Evolutionary conservation across 2,797 vertebrate genomes (phyloP).

Genomic region (Siniperca obscura): DNA sequence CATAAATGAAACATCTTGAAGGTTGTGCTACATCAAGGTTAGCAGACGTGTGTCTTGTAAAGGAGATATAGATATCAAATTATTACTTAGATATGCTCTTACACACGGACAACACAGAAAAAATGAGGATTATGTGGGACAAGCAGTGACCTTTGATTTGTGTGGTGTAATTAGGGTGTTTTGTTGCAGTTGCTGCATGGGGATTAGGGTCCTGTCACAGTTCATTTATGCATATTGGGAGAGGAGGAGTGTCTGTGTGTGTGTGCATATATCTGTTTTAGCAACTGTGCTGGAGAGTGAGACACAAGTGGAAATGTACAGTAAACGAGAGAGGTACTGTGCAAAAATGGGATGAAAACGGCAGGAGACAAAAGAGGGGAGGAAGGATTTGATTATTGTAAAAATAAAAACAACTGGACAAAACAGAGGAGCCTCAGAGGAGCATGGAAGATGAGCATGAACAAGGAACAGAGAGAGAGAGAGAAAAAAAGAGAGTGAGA

Average conservation of each 20-base stretch:
- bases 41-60: background rate
- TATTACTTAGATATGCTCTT: constrained; percentile 17
- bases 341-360: constrained; percentile 16
- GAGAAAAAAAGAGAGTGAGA: constrained; percentile 20
- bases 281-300: background rate
- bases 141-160: constrained; percentile 54
- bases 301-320: background rate
- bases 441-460: constrained; percentile 11
- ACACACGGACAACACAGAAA: constrained; percentile 10
- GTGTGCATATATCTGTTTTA: constrained; percentile 4
- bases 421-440: constrained; percentile 23
- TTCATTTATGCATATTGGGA: constrained; percentile 44
- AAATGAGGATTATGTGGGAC: constrained; percentile 39
- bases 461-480: constrained; percentile 33
- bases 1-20: background rate
- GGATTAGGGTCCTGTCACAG: constrained; percentile 33
- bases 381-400: constrained; percentile 17
- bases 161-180: constrained; percentile 46
- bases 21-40: constrained; percentile 5
- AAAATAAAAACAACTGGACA: constrained; percentile 13
- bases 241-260: constrained; percentile 13
- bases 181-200: constrained; percentile 33
- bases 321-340: constrained; percentile 9
- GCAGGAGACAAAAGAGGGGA: background rate
- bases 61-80: background rate